Base-by-base conservation (phyloP, 2,888 invertebrate genomes). In the Apocheima hispidaria region DNA sequence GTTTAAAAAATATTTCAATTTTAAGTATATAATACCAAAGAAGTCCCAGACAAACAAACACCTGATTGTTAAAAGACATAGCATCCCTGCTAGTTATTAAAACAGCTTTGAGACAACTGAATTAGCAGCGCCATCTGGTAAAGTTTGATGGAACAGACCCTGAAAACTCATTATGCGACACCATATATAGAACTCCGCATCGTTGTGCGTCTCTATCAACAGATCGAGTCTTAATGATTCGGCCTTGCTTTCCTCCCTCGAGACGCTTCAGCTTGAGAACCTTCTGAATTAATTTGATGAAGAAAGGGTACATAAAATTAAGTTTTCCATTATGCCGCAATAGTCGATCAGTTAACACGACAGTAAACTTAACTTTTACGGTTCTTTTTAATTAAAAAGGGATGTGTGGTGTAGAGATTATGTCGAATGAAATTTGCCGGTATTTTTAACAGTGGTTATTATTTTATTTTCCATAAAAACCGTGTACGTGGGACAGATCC, bases 311-410 rank as follows among this genome's bases (percentile, higher is more conserved):
- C 52, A 62, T 53, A 53, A 51, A 56, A 53, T 49, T 55, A 60
- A 61, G 48, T 52, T 49, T 63, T 65, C 40, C 60, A 60, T 58
- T 57, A 62, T 62, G 50, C 40, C 36, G 56, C 67, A 58, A 53
- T 65, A 62, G 63, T 55, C 61, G 58, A 69, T 67, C 66, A 67
- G 65, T 69, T 67, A 67, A 65, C 66, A 55, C 50, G 67, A 51
- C 60, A 55, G 52, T 69, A 56, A 66, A 63, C 30, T 55, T 55
- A 63, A 62, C 28, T 57, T 60, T 64, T 63, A 67, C 61, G 60
- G 12, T 61, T 52, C 56, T 61, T 61, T 65, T 57, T 69, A 67
- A 67, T 69, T 67, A 67, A 69, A 53, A 57, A 48, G 52, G 20
- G 56, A 40, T 48, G 61, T 16, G 12, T 14, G n/a, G 4, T 1